Evolutionary conservation across 2,797 vertebrate genomes (phyloP).

Genomic region (Simalia tracyae): DNA sequence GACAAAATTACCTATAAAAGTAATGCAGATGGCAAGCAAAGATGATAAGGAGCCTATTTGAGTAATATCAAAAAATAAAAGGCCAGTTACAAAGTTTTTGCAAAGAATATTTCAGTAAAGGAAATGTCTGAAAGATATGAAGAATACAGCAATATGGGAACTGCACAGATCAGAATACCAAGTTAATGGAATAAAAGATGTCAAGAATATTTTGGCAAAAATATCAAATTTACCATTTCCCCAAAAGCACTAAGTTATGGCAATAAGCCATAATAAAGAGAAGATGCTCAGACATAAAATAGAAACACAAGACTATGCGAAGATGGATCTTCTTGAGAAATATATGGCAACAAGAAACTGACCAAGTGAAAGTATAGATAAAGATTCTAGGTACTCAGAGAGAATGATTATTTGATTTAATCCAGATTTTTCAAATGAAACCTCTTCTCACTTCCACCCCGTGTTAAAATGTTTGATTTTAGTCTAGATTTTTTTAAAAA

Average conservation of each 20-base stretch:
- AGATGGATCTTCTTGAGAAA: constrained; percentile 44
- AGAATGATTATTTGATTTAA: not conserved
- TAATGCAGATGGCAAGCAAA: constrained; percentile 41
- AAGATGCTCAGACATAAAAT: constrained; percentile 38
- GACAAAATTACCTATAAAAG: constrained; percentile 34
- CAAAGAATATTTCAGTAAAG: constrained; percentile 36
- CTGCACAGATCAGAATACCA: constrained; percentile 33
- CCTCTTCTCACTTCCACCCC: not conserved
- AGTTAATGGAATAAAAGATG: constrained; percentile 21
- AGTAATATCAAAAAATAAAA: constrained; percentile 43
- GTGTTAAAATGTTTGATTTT: constrained; percentile 27
- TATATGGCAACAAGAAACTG: constrained; percentile 17
- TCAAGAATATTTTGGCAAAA: constrained; percentile 40
- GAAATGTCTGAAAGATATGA: constrained; percentile 30
- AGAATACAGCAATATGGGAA: constrained; percentile 31
- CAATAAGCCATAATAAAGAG: constrained; percentile 22
- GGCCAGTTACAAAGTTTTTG: constrained; percentile 31
- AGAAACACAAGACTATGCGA: constrained; percentile 30
- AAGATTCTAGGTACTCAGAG: constrained; percentile 9
- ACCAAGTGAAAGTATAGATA: constrained; percentile 42
- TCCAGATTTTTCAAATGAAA: constrained; percentile 8
- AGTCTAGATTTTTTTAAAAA: constrained; percentile 25
- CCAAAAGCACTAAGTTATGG: constrained; percentile 29
- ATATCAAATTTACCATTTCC: constrained; percentile 11
- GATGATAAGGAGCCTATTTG: constrained; percentile 30